A percentile compares a stretch with the other conserved stretches of the same genome.
Evolutionary conservation across 2,888 invertebrate genomes (phyloP).

Genomic region (Drosophila diplacantha): DNA sequence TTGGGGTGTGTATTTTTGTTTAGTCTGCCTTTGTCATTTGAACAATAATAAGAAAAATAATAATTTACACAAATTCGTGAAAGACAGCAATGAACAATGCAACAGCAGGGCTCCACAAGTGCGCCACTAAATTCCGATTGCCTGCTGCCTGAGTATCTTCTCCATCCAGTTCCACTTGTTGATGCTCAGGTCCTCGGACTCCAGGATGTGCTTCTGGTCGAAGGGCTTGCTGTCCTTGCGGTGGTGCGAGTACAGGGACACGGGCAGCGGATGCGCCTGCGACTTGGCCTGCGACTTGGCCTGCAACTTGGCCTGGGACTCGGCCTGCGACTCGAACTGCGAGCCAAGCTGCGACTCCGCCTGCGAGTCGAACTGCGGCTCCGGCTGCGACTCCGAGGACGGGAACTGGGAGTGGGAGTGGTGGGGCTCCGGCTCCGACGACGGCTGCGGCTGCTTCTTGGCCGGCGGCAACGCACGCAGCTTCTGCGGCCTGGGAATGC

Average conservation of each 20-base stretch:
- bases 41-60: neutral
- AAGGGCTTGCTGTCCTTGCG: too few species aligned
- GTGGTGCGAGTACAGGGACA: too few species aligned
- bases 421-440: too few species aligned
- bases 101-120: neutral
- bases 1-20: conserved; percentile 1
- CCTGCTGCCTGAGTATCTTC: neutral
- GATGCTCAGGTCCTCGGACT: neutral
- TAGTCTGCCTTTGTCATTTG: neutral
- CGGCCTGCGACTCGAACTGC: too few species aligned
- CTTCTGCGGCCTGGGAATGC: too few species aligned
- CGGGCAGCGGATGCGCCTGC: too few species aligned
- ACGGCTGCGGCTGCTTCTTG: neutral
- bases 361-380: too few species aligned
- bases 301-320: too few species aligned
- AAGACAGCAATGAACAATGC: neutral
- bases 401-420: too few species aligned
- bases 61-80: neutral
- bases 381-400: too few species aligned
- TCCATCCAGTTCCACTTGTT: neutral
- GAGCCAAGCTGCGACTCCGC: too few species aligned
- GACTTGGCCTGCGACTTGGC: too few species aligned
- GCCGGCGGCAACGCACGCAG: neutral
- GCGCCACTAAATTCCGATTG: neutral
- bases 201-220: neutral